phyloP scores from a whole-genome alignment of 2,113 vertebrate species.

The Notiomystis cincta region DNA sequence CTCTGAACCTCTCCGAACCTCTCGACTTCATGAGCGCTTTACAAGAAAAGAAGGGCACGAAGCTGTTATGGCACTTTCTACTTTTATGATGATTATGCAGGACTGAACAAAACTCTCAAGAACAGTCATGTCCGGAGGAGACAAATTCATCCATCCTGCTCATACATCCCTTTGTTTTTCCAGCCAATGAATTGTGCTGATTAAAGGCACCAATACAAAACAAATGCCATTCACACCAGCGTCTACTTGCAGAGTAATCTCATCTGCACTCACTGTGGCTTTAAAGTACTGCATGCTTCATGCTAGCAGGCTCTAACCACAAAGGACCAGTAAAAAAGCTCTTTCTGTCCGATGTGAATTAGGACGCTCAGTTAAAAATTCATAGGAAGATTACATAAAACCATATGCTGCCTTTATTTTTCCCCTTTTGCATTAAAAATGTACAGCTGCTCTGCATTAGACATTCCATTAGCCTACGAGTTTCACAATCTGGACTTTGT shows the following conservation, averaged over 20 bases:
- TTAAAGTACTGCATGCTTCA: background rate
- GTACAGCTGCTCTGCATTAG: slow-evolving; percentile 61
- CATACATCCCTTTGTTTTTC: background rate
- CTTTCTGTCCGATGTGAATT: slow-evolving; percentile 62
- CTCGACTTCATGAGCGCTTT: background rate
- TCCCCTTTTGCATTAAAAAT: slow-evolving; percentile 64
- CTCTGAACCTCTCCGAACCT: no score
- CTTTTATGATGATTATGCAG: background rate
- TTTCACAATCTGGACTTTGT: slow-evolving; percentile 25
- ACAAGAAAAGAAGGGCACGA: background rate
- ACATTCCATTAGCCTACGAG: slow-evolving; percentile 34
- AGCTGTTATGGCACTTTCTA: background rate
- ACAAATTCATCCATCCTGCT: background rate
- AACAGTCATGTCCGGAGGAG: background rate
- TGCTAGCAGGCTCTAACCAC: background rate
- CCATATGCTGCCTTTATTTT: slow-evolving; percentile 70
- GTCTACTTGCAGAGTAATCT: background rate
- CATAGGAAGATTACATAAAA: slow-evolving; percentile 70
- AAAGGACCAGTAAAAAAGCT: slow-evolving; percentile 44
- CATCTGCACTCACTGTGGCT: background rate
- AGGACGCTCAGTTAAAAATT: slow-evolving; percentile 67
- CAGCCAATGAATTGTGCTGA: background rate
- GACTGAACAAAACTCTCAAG: background rate
- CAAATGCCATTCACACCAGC: background rate
- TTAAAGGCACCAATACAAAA: background rate